Evolutionary conservation across 1,140 invertebrate species (phyloP).

Genomic region (Akabosia matsudoensis): DNA sequence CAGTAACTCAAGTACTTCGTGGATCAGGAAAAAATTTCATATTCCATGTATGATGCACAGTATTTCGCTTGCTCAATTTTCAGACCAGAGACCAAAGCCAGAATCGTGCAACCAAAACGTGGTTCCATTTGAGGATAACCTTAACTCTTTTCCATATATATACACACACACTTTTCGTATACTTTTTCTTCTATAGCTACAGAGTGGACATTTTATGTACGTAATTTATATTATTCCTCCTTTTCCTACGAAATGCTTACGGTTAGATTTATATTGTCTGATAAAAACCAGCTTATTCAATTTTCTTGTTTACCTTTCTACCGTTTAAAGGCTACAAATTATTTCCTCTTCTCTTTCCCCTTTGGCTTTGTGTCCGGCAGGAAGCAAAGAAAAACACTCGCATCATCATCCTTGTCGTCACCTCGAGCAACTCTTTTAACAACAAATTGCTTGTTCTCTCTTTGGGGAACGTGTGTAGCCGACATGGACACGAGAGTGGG

Average conservation of each 20-base stretch:
- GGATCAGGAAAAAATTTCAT: not conserved
- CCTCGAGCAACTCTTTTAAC: not conserved
- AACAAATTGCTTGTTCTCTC: slow-evolving; percentile 21
- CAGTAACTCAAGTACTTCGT: not conserved
- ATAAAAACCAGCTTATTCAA: not conserved
- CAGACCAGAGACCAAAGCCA: slow-evolving; percentile 24
- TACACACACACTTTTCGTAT: no score
- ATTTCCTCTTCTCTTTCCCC: slow-evolving; percentile 7
- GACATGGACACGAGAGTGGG: not conserved
- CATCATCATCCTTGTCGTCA: not conserved
- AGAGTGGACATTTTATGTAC: no score
- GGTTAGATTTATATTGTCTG: not conserved
- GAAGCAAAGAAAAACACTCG: not conserved
- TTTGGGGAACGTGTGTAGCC: not conserved
- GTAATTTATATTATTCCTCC: no score
- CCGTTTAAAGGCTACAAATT: slow-evolving; percentile 4
- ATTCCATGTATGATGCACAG: not conserved
- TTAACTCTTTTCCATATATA: slow-evolving; percentile 19
- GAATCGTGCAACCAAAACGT: slow-evolving; percentile 34
- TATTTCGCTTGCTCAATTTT: slow-evolving; percentile 31
- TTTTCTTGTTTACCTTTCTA: not conserved
- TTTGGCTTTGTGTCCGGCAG: not conserved
- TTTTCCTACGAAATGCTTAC: not conserved
- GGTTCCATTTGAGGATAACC: slow-evolving; percentile 40
- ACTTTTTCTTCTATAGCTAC: no score